These are phyloP conservation scores for Schlechtendalia chinensis DNA, from an alignment of 1,140 invertebrate genomes.

Conservation along the genomic window DNA sequence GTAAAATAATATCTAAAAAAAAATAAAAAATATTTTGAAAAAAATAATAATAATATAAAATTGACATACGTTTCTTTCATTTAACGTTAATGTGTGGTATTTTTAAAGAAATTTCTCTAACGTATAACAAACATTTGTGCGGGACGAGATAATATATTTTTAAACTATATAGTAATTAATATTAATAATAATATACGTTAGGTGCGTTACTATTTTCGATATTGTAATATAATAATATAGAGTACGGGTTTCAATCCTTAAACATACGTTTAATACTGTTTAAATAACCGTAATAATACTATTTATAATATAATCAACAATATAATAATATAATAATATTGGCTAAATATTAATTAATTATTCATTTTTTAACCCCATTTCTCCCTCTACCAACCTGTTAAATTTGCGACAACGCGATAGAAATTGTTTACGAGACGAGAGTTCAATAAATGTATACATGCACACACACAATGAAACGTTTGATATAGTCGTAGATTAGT, in stretches of 20 bases:
- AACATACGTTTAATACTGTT: slow-evolving; percentile 7
- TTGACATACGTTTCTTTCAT: slow-evolving; percentile 25
- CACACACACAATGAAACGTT: too few species aligned
- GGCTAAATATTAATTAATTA: not conserved
- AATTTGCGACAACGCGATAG: not conserved
- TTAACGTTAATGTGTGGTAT: not conserved
- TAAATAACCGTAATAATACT: slow-evolving; percentile 28
- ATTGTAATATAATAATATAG: not conserved
- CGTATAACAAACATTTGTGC: slow-evolving; percentile 5
- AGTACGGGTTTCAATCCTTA: not conserved
- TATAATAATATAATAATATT: slow-evolving; percentile 31
- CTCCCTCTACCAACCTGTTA: not conserved
- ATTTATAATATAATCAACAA: slow-evolving; percentile 33
- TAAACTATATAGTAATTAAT: not conserved
- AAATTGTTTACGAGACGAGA: not conserved
- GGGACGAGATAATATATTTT: not conserved
- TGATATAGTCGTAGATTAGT: too few species aligned
- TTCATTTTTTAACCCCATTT: not conserved
- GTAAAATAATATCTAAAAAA: not conserved
- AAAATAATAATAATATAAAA: slow-evolving; percentile 11
- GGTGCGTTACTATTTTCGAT: too few species aligned
- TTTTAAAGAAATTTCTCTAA: not conserved
- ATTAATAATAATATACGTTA: slow-evolving; percentile 5
- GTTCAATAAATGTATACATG: not conserved
- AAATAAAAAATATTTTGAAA: not conserved